These are phyloP conservation scores for Muntiacus muntjak DNA, from an alignment of 2,113 vertebrate genomes.

Conservation along the genomic window DNA sequence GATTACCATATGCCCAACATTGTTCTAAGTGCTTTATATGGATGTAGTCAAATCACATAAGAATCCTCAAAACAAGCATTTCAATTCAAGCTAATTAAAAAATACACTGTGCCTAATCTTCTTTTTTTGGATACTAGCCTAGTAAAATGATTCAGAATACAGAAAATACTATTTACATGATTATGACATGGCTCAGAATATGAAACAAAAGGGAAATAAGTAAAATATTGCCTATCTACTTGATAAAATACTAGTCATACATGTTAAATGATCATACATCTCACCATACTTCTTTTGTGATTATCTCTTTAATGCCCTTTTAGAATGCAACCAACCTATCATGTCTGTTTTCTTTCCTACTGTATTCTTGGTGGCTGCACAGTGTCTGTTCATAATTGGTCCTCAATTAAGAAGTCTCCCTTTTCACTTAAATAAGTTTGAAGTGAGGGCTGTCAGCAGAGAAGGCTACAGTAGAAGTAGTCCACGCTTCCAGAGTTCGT, in stretches of 20 bases:
- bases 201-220: neutral
- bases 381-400: neutral
- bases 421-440: neutral
- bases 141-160: constrained; percentile 6
- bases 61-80: constrained; percentile 38
- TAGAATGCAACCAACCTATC: neutral
- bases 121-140: constrained; percentile 15
- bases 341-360: neutral
- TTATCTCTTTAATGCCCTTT: neutral
- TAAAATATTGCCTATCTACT: neutral
- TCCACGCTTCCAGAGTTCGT: neutral
- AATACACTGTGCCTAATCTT: constrained; percentile 5
- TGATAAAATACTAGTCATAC: neutral
- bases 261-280: neutral
- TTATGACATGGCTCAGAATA: neutral
- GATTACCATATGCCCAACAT: neutral
- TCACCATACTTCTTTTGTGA: neutral
- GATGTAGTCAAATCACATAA: neutral
- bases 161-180: constrained; percentile 9
- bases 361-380: neutral
- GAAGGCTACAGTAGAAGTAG: neutral
- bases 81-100: constrained; percentile 39
- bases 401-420: neutral
- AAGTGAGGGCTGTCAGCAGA: neutral
- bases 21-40: neutral